Conservation (phyloP, 2,113 vertebrate species). For the Tragelaphus strepsiceros region DNA sequence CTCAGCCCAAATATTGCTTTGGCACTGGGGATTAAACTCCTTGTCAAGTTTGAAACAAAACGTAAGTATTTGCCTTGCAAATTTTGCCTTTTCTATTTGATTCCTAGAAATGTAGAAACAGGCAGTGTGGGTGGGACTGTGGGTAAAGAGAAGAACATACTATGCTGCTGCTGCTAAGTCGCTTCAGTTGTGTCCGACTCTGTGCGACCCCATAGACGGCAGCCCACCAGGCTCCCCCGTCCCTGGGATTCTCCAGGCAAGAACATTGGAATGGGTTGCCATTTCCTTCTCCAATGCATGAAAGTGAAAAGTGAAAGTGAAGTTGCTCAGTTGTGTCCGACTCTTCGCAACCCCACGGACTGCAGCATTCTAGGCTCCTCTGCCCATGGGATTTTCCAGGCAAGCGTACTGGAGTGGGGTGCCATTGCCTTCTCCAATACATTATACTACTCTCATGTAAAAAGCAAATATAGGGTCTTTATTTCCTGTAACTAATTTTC, state of each 20-base stretch:
- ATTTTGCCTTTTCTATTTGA: not conserved
- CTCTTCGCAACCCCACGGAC: too few species aligned
- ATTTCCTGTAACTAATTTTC: not conserved
- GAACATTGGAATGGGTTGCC: too few species aligned
- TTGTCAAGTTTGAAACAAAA: constrained; percentile 95
- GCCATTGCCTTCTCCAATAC: not conserved
- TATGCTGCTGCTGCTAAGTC: not conserved
- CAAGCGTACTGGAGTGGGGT: too few species aligned
- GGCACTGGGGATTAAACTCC: constrained; percentile 92
- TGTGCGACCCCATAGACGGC: too few species aligned
- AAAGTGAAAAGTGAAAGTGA: too few species aligned
- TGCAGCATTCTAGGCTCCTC: too few species aligned
- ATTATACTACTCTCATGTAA: not conserved
- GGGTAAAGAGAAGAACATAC: not conserved
- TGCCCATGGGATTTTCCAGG: too few species aligned
- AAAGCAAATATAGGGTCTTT: not conserved
- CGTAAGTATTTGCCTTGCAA: constrained; percentile 79
- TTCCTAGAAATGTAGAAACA: not conserved
- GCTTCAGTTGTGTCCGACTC: too few species aligned
- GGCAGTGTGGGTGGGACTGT: not conserved
- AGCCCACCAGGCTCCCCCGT: too few species aligned
- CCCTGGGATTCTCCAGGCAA: too few species aligned
- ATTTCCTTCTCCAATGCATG: too few species aligned
- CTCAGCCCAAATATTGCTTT: constrained; percentile 96
- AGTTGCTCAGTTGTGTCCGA: too few species aligned